Evolutionary conservation across 2,113 vertebrate genomes (phyloP).

Genomic region (Cariama cristata): DNA sequence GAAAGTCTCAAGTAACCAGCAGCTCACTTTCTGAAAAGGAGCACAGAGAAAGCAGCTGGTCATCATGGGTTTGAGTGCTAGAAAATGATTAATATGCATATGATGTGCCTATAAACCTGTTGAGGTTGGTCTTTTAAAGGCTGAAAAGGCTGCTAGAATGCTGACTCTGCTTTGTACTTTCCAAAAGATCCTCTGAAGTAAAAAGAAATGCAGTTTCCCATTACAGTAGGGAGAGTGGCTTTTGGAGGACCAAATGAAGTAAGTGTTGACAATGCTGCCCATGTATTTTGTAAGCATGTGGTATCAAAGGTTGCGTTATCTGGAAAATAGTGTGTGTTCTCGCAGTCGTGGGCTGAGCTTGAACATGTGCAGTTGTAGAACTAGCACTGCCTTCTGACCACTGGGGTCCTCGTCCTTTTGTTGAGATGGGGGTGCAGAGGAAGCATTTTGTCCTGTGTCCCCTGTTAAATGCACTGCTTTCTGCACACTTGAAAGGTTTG

Average conservation of each 20-base stretch:
- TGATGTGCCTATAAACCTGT: not conserved
- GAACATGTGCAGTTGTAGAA: not conserved
- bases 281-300: not conserved
- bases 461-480: not conserved
- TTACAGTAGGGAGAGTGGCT: fast-evolving
- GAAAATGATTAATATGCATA: not conserved
- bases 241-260: not conserved
- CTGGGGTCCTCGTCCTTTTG: not conserved
- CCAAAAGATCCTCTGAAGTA: not conserved
- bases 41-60: not conserved
- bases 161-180: not conserved
- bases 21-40: not conserved
- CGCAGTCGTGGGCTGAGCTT: not conserved
- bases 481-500: not conserved
- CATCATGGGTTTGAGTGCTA: not conserved
- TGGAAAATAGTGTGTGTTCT: not conserved
- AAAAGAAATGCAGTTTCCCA: fast-evolving
- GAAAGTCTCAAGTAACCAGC: not conserved
- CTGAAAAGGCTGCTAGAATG: not conserved
- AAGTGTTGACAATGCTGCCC: fast-evolving
- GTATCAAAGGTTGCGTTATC: fast-evolving
- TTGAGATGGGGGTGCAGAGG: not conserved
- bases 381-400: not conserved
- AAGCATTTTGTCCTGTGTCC: fast-evolving
- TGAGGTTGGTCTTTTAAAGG: not conserved